Conservation (phyloP, 2,888 invertebrate species). For the Lasioglossum morio region DNA sequence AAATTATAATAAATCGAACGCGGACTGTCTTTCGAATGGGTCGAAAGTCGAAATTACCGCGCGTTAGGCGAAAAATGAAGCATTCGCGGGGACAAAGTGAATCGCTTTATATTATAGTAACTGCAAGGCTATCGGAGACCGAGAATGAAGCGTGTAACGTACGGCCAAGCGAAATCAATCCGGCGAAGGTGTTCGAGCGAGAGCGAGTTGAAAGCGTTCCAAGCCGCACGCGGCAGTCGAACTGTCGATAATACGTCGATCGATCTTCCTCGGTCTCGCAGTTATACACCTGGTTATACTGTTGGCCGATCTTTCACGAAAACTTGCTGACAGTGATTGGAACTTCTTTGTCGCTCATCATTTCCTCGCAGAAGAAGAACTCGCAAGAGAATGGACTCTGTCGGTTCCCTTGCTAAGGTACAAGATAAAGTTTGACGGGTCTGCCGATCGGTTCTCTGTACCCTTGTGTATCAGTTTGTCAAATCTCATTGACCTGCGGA, state of each 20-base stretch:
- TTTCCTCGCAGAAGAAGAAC: neutral
- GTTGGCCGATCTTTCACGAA: neutral
- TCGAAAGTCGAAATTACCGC: neutral
- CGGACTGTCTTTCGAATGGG: too few species aligned
- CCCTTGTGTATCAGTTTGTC: neutral
- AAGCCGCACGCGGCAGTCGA: conserved; percentile 40
- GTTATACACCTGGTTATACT: neutral
- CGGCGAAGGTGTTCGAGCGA: conserved; percentile 18
- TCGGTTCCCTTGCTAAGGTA: neutral
- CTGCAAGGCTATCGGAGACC: neutral
- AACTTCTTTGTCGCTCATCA: neutral
- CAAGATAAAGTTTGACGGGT: neutral
- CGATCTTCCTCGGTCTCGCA: conserved; percentile 48
- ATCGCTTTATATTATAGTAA: conserved; percentile 1
- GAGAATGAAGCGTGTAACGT: conserved; percentile 18
- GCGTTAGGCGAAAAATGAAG: neutral
- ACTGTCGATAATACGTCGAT: conserved; percentile 65
- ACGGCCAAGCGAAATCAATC: conserved; percentile 31
- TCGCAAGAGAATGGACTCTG: neutral
- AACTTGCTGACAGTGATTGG: neutral
- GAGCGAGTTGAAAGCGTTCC: conserved; percentile 28
- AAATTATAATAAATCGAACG: neutral
- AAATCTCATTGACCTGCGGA: neutral
- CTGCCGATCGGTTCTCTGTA: neutral
- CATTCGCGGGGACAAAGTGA: conserved; percentile 1